Evolutionary conservation across 1,140 invertebrate species (phyloP).

Genomic region (Drosophila melanogaster): DNA sequence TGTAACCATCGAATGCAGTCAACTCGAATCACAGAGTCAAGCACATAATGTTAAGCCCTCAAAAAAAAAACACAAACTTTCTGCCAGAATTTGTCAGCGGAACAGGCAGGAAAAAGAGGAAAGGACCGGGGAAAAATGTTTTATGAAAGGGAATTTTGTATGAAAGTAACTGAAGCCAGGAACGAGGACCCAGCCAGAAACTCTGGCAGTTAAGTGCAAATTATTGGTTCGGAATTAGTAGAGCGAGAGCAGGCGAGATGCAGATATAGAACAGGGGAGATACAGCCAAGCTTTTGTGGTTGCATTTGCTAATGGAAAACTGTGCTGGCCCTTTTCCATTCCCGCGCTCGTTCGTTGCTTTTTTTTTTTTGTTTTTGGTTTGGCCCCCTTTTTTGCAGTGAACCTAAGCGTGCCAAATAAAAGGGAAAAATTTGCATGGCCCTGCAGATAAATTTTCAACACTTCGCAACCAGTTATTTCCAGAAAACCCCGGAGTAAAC

Average conservation of each 20-base stretch:
- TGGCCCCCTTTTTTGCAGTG: background rate
- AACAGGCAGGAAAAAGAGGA: conserved; percentile 11
- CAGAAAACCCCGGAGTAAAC: conserved; percentile 35
- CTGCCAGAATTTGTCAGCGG: conserved; percentile 35
- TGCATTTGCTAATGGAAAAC: conserved; percentile 77
- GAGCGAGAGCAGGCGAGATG: conserved; percentile 33
- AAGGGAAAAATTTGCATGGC: conserved; percentile 27
- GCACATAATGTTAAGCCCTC: conserved; percentile 11
- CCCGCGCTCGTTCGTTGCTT: too few species aligned
- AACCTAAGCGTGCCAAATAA: conserved; percentile 27
- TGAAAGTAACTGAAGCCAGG: conserved; percentile 63
- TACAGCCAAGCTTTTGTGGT: conserved; percentile 59
- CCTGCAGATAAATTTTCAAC: conserved; percentile 44
- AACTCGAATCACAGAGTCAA: background rate
- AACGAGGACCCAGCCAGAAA: conserved; percentile 34
- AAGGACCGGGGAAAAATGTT: conserved; percentile 24
- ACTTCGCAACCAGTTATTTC: conserved; percentile 34
- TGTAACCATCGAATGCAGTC: conserved; percentile 5
- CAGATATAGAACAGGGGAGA: background rate
- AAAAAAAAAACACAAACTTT: conserved; percentile 16
- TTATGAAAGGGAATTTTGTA: conserved; percentile 73
- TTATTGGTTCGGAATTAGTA: conserved; percentile 75
- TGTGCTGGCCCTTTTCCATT: conserved; percentile 13
- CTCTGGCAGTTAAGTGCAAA: conserved; percentile 72
- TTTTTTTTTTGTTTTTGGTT: conserved; percentile 11